These are phyloP conservation scores for Brachionus asplanchnoidis DNA, from an alignment of 1,140 invertebrate species.

Conservation along the genomic window DNA sequence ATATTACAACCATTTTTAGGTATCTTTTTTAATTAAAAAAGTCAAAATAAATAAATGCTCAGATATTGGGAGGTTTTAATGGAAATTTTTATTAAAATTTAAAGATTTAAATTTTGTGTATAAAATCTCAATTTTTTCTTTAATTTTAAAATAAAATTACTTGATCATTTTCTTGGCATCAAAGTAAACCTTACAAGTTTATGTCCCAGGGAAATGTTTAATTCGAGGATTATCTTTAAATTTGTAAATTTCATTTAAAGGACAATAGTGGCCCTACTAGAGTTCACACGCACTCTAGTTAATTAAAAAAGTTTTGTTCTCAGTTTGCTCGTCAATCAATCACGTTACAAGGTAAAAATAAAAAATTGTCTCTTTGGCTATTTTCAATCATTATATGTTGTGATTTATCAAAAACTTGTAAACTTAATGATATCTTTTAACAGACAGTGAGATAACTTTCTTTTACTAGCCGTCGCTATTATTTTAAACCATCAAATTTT, in stretches of 20 bases:
- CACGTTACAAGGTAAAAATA: not conserved
- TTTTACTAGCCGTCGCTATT: not conserved
- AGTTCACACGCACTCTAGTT: not conserved
- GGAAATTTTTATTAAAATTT: not conserved
- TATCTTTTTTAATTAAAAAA: slow-evolving; percentile 1
- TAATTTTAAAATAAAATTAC: not conserved
- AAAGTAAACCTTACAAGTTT: not conserved
- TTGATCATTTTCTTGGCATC: not conserved
- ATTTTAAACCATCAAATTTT: slow-evolving; percentile 2
- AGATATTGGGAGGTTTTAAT: slow-evolving; percentile 1
- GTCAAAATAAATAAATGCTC: not conserved
- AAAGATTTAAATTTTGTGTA: not conserved
- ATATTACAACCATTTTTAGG: not conserved
- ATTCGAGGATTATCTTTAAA: not conserved
- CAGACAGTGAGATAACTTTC: slow-evolving; percentile 16
- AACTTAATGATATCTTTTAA: not conserved
- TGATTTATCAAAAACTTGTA: not conserved
- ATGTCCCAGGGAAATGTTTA: not conserved
- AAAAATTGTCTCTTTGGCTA: not conserved
- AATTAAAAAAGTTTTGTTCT: not conserved
- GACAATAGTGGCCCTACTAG: not conserved
- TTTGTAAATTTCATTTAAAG: not conserved
- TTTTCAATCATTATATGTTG: not conserved
- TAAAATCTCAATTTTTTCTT: not conserved
- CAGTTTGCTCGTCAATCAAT: not conserved